phyloP scores from a whole-genome alignment of 2,797 vertebrate genomes.

The Amniataba percoides region DNA sequence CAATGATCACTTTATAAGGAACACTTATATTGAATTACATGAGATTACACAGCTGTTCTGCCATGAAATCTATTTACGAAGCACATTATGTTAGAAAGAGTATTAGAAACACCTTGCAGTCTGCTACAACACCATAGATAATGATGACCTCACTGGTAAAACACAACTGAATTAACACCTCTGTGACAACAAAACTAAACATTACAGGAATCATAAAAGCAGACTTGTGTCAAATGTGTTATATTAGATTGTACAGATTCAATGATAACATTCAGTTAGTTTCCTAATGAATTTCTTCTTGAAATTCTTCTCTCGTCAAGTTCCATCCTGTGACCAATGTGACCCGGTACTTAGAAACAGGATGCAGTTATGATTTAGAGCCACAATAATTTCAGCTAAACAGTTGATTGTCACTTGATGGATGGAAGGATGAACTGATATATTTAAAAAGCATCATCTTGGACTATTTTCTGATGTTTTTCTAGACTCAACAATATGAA shows the following conservation, averaged over 20 bases:
- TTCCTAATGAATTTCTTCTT: neutral
- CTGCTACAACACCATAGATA: neutral
- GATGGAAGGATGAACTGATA: too few species aligned
- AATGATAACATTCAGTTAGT: neutral
- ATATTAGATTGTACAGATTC: neutral
- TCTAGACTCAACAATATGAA: neutral
- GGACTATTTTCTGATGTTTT: neutral
- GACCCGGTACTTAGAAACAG: neutral
- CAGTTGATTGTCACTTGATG: neutral
- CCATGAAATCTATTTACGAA: neutral
- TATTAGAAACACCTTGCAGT: neutral
- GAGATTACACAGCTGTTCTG: neutral
- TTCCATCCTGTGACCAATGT: neutral
- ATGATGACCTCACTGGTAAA: neutral
- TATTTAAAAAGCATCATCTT: neutral
- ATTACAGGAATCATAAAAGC: neutral
- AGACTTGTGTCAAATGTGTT: neutral
- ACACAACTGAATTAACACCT: neutral
- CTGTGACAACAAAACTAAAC: neutral
- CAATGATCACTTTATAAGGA: neutral
- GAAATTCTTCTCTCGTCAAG: too few species aligned
- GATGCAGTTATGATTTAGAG: neutral
- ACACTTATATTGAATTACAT: neutral
- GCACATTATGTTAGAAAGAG: neutral
- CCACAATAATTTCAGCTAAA: neutral